Percentiles rank a stretch among this genome's conserved stretches.
Evolutionary conservation across 2,113 vertebrate species (phyloP).

Genomic region (Bathybates hornii): DNA sequence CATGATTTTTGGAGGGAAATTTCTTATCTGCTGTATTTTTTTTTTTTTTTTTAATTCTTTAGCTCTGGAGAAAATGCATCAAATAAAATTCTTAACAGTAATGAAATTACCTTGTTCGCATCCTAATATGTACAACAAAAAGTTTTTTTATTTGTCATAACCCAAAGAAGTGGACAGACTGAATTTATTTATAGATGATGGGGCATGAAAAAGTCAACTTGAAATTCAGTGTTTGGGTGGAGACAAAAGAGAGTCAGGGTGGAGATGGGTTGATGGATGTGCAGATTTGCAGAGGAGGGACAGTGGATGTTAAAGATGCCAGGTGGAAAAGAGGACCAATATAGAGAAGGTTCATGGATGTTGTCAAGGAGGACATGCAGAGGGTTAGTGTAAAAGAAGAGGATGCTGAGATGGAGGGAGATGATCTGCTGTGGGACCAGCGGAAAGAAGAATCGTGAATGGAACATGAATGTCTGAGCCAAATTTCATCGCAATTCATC

Average conservation of each 20-base stretch:
- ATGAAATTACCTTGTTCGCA: rapidly evolving
- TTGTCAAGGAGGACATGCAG: rapidly evolving
- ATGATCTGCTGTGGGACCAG: neutral
- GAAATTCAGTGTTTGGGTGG: neutral
- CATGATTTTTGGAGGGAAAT: neutral
- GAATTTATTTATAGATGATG: neutral
- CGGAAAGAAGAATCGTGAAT: neutral
- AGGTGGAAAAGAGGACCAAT: neutral
- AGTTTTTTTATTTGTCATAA: neutral
- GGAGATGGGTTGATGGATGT: neutral
- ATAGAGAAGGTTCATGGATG: neutral
- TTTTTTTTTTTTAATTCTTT: neutral
- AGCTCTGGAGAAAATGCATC: neutral
- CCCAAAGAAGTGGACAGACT: neutral
- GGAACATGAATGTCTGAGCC: neutral
- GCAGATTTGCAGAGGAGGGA: neutral
- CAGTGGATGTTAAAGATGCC: neutral
- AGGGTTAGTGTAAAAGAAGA: neutral
- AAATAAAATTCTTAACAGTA: neutral
- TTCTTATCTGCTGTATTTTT: neutral
- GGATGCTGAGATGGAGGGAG: neutral
- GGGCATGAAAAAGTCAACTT: neutral
- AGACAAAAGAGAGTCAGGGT: neutral
- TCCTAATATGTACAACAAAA: neutral
- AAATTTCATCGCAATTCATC: neutral